phyloP scores from a whole-genome alignment of 1,140 invertebrate species.

The Parapsyche elsis region DNA sequence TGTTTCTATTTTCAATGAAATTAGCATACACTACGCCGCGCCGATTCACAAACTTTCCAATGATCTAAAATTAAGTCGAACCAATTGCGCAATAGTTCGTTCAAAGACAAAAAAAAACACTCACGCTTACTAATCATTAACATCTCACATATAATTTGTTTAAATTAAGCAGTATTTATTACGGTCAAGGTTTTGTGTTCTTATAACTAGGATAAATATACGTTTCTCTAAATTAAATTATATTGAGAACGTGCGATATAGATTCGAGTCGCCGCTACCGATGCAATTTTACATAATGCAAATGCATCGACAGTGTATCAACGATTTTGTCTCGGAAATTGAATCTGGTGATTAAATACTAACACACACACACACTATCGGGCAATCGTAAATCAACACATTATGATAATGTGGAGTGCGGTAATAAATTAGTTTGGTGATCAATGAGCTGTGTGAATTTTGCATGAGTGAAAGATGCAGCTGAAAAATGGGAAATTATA shows the following conservation, averaged over 20 bases:
- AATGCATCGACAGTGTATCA: conserved; percentile 27
- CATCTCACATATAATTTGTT: not conserved
- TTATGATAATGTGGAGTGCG: not conserved
- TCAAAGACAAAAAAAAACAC: no score
- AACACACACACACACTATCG: not conserved
- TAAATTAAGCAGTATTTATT: no score
- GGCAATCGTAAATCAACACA: conserved; percentile 12
- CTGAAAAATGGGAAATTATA: no score
- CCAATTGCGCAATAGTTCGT: no score
- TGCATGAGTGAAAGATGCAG: not conserved
- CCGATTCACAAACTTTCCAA: not conserved
- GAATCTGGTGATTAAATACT: conserved; percentile 21
- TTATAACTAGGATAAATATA: no score
- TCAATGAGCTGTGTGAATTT: not conserved
- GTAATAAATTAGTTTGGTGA: not conserved
- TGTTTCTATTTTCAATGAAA: conserved; percentile 33
- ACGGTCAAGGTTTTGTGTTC: no score
- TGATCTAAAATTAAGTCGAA: no score
- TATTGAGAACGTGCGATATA: not conserved
- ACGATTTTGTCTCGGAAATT: conserved; percentile 24
- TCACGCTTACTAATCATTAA: no score
- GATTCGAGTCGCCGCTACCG: not conserved
- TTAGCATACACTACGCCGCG: conserved; percentile 27
- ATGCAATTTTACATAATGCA: conserved; percentile 39
- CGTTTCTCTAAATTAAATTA: not conserved